Evolutionary conservation across 2,797 vertebrate genomes (phyloP), one percentile per base, ranked within the genome.

Genomic region (Leontocebus nigricollis): DNA sequence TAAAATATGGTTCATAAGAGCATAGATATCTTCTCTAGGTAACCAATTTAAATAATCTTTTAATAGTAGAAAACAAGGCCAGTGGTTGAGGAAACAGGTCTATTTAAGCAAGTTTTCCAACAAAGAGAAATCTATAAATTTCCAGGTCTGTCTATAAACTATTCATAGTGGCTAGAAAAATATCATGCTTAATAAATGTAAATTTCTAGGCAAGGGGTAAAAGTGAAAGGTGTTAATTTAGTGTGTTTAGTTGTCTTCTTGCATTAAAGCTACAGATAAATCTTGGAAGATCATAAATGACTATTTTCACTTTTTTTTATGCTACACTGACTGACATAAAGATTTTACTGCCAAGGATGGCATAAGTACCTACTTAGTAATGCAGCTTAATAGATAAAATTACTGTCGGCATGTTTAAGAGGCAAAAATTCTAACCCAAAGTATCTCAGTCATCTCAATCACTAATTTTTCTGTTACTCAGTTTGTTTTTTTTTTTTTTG

Each of bases 41-140:
- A 86, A 81, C 55, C 90, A 95, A 64, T 79, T 83, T 83, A 92
- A 95, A 94, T 83, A 75, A 86, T 59, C 52, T 81, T 93, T 70
- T 73, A 87, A 96, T 27, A 93, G 61, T 81, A n/a, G 85, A 67
- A 88, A 80, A 33, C 8, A 36, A 93, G 46, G 41, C 81, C n/a
- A 93, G 52, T 52, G 27, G 80, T 50, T 96, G 64, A 93, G 67
- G 59, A 76, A 96, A 95, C 79, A 95, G 15, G 57, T 67, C 39
- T 73, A 55, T 80, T 75, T 61, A 88, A 81, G 41, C 30, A 92
- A 85, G 46, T 92, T 83, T 15, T 5, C 90, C 92, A 81, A 85
- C 48, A 67, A 83, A 90, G 33, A 73, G 44, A 90, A 96, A 41
- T 61, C 44, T 50, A n/a, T 14, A 94, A 46, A 88, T 72, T 77